A percentile compares a stretch with the other conserved stretches of the same genome.
Evolutionary conservation across 2,113 vertebrate species (phyloP).

Genomic region (Gallinago paraguaiae): DNA sequence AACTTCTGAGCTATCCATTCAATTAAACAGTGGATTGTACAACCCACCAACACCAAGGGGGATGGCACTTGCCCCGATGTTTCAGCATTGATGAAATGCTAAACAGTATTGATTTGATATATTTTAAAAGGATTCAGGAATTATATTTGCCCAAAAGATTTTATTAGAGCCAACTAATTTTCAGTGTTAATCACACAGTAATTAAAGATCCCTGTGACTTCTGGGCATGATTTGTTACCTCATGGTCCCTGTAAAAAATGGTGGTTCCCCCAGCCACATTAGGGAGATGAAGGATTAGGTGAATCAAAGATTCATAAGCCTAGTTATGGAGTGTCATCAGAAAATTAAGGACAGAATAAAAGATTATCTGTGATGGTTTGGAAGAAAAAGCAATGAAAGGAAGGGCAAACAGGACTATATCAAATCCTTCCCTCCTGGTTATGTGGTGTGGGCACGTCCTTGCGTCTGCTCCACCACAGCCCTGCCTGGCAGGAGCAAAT

Average conservation of each 20-base stretch:
- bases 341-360: conserved; percentile 69
- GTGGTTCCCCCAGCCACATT: background rate
- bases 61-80: background rate
- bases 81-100: background rate
- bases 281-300: conserved; percentile 50
- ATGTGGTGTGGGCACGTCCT: background rate
- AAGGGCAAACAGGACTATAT: conserved; percentile 55
- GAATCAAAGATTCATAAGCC: conserved; percentile 70
- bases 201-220: background rate
- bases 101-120: background rate
- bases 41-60: background rate
- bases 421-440: conserved; percentile 26
- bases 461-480: background rate
- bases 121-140: background rate
- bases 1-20: background rate
- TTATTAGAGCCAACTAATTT: background rate
- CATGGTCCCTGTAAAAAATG: conserved; percentile 11
- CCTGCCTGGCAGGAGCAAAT: background rate
- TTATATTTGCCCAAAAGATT: background rate
- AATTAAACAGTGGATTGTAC: background rate
- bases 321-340: conserved; percentile 64
- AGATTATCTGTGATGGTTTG: conserved; percentile 59
- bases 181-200: background rate
- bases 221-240: background rate
- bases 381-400: conserved; percentile 62